Conservation (phyloP, 2,113 vertebrate species). For the Neolamprologus brichardi region DNA sequence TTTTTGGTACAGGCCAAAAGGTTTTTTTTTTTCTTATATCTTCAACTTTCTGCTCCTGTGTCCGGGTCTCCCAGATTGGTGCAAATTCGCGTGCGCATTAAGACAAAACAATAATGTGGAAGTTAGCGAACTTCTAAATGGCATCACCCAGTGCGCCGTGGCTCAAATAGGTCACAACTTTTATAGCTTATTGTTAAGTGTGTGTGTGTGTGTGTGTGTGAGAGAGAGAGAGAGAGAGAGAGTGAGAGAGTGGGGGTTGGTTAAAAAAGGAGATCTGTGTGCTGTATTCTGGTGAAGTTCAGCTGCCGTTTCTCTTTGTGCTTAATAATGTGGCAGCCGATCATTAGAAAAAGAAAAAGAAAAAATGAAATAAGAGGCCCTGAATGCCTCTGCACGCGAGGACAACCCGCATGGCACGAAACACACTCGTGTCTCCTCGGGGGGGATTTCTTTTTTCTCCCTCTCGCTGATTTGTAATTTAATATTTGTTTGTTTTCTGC, state of each 20-base stretch:
- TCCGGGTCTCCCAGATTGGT: neutral
- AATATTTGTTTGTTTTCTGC: neutral
- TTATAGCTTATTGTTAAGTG: neutral
- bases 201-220: accelerated
- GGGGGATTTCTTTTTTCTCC: neutral
- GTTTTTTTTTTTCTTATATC: accelerated
- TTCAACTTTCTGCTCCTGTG: neutral
- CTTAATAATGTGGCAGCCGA: conserved; percentile 21
- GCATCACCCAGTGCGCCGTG: neutral
- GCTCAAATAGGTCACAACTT: conserved; percentile 15
- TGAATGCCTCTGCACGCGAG: neutral
- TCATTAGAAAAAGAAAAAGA: neutral
- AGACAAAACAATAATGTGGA: neutral
- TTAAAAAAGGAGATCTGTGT: neutral
- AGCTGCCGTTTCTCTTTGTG: neutral
- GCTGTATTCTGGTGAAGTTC: neutral
- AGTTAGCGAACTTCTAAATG: neutral
- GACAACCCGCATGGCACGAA: neutral
- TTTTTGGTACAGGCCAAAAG: neutral
- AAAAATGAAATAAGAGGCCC: neutral
- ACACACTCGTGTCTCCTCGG: neutral
- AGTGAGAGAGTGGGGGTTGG: neutral
- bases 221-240: neutral
- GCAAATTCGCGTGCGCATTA: neutral
- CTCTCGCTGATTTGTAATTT: neutral